Evolutionary conservation across 2,888 invertebrate genomes (phyloP).

Genomic region (Platycnemis pennipes): DNA sequence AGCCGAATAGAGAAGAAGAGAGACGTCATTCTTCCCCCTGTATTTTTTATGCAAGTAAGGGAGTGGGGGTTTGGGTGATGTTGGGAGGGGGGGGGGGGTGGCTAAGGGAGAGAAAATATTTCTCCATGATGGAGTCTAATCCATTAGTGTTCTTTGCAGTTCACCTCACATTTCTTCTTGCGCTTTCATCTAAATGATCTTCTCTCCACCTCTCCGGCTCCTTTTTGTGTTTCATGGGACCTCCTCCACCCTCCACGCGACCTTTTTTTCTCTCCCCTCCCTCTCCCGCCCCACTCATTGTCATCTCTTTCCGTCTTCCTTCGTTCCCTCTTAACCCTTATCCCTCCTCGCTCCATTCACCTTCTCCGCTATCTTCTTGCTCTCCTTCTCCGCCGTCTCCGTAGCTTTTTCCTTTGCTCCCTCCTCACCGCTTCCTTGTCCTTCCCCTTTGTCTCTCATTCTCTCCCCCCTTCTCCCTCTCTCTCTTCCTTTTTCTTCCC

Average conservation of each 20-base stretch:
- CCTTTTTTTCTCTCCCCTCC: no score
- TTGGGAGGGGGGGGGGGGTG: not conserved
- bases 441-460: not conserved
- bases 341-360: not conserved
- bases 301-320: no score
- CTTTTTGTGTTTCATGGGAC: constrained; percentile 28
- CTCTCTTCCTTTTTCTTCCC: not conserved
- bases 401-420: not conserved
- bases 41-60: not conserved
- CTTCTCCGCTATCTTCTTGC: no score
- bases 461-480: not conserved
- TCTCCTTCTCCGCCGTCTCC: no score
- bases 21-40: not conserved
- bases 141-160: constrained; percentile 61
- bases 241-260: no score
- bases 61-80: not conserved
- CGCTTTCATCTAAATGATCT: constrained; percentile 64
- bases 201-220: constrained; percentile 12
- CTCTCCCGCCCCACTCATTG: no score
- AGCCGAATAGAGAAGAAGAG: constrained; percentile 17
- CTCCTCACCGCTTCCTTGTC: not conserved
- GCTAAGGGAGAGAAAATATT: not conserved
- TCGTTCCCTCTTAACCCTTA: not conserved
- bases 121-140: constrained; percentile 46
- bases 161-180: constrained; percentile 32